A percentile compares a stretch with the other conserved stretches of the same genome.
These are phyloP conservation scores for Pissodes strobi DNA, from an alignment of 1,140 invertebrate genomes.

Conservation along the genomic window DNA sequence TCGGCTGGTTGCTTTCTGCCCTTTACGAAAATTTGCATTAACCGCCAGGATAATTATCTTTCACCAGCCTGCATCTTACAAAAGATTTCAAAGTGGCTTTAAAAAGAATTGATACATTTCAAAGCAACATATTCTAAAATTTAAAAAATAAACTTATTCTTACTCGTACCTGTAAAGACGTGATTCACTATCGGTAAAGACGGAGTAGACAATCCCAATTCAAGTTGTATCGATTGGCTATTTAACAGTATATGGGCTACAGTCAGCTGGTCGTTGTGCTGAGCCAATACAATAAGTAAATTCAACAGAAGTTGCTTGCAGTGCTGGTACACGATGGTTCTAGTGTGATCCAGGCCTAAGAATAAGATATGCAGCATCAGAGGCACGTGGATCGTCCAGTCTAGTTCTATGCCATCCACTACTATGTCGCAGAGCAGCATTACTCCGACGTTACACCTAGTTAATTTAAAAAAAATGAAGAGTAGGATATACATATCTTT, in stretches of 20 bases:
- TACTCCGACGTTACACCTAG: slow-evolving; percentile 95
- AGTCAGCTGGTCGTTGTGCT: slow-evolving; percentile 87
- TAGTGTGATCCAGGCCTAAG: slow-evolving; percentile 87
- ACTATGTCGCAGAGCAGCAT: slow-evolving; percentile 96
- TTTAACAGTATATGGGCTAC: slow-evolving; percentile 85
- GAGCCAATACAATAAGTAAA: slow-evolving; percentile 84
- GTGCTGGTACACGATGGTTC: slow-evolving; percentile 90
- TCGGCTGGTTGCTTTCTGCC: no score
- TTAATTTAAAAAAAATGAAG: no score
- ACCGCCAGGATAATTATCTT: no score
- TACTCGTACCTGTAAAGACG: slow-evolving; percentile 73
- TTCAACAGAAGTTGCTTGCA: slow-evolving; percentile 94
- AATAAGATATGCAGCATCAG: slow-evolving; percentile 96
- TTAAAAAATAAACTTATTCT: slow-evolving; percentile 12
- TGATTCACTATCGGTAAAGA: slow-evolving; percentile 70
- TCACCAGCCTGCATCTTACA: no score
- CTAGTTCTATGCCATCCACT: slow-evolving; percentile 83
- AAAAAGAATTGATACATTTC: slow-evolving; percentile 9
- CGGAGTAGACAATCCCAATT: slow-evolving; percentile 72
- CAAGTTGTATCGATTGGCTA: slow-evolving; percentile 77
- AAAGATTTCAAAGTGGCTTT: neutral
- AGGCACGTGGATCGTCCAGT: slow-evolving; percentile 96
- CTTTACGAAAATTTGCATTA: neutral
- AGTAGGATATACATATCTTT: no score
- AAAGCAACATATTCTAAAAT: no score